Base-by-base conservation (phyloP, 2,797 vertebrate species). In the Spea hammondii region DNA sequence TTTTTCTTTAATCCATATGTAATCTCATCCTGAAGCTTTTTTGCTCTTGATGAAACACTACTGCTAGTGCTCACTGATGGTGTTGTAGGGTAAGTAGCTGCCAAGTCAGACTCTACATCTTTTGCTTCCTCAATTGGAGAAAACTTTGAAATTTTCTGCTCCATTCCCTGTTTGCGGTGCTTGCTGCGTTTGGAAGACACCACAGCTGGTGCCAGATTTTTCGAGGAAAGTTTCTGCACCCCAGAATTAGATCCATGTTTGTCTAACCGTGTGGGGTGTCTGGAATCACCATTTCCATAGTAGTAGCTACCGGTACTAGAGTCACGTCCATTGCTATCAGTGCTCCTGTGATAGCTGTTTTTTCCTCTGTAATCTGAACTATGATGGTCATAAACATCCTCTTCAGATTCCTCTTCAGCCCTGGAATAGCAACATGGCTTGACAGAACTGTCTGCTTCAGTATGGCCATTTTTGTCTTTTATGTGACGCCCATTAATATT, bases 121-220 rank as follows among this genome's bases (percentile, higher is more conserved):
- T 96, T 95, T 82, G 98, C 97, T 90, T 99, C 98, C 87, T 99
- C 98, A 0, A 99, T 99, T 48, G 98, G 98, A 0, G 98, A 99
- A 88, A 99, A 99, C 88, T 99, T 99, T 1, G 98, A 99, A 85
- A 99, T 96, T 89, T 99, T 99, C 84, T 99, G 98, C 82, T 99
- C 98, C 90, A 99, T 96, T 85, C 96, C 96, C 86, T 98, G 98
- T 87, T 99, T 99, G 78, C 97, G 93, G 87, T 99, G 98, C 84
- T 99, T 99, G 90, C 96, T 99, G 84, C 98, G 95, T 88, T 99
- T 99, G 0, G 97, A 94, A 13, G 97, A 95, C 74, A 97, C 82
- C 10, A 97, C 98, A 0, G 98, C 97, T 0, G 97, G 97, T 8
- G 95, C 97, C 77, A 98, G 86, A 87, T 94, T 98, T 88, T 99